Evolutionary conservation across 2,797 vertebrate species (phyloP).

Genomic region (Chromis chromis): DNA sequence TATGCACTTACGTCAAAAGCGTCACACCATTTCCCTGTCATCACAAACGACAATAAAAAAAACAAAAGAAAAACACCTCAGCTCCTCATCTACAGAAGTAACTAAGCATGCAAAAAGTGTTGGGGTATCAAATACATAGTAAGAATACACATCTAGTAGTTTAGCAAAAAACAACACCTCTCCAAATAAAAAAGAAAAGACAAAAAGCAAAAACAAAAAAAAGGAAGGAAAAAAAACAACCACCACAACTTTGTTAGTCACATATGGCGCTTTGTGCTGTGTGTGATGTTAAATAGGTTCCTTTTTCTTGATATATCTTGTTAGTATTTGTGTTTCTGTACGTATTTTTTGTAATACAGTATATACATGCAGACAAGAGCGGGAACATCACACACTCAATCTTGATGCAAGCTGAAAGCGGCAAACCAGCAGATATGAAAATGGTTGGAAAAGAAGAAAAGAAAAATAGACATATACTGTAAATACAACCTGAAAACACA

Average conservation of each 20-base stretch:
- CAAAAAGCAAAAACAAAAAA: constrained; percentile 28
- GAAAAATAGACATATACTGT: constrained; percentile 21
- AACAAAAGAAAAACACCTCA: constrained; percentile 71
- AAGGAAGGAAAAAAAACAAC: constrained; percentile 51
- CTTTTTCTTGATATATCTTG: constrained; percentile 73
- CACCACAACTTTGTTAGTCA: constrained; percentile 76
- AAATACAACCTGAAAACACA: constrained; percentile 42
- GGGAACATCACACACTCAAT: constrained; percentile 70
- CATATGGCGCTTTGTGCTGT: constrained; percentile 76
- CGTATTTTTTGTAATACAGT: constrained; percentile 65
- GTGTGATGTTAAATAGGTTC: constrained; percentile 76
- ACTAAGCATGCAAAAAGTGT: constrained; percentile 84
- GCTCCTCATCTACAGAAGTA: constrained; percentile 75
- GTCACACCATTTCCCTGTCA: constrained; percentile 63
- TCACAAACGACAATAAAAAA: constrained; percentile 62
- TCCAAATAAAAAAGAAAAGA: constrained; percentile 57
- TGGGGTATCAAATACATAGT: constrained; percentile 83
- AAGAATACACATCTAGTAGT: constrained; percentile 82
- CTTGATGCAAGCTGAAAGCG: constrained; percentile 66
- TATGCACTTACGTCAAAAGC: constrained; percentile 57
- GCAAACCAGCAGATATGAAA: constrained; percentile 72
- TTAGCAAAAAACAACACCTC: constrained; percentile 77
- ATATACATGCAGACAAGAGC: constrained; percentile 79
- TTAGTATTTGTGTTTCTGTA: constrained; percentile 75
- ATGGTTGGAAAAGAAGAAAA: constrained; percentile 51